Percentiles rank a stretch among this genome's conserved stretches.
Conservation (phyloP, 2,113 vertebrate genomes). For the Manacus vitellinus region DNA sequence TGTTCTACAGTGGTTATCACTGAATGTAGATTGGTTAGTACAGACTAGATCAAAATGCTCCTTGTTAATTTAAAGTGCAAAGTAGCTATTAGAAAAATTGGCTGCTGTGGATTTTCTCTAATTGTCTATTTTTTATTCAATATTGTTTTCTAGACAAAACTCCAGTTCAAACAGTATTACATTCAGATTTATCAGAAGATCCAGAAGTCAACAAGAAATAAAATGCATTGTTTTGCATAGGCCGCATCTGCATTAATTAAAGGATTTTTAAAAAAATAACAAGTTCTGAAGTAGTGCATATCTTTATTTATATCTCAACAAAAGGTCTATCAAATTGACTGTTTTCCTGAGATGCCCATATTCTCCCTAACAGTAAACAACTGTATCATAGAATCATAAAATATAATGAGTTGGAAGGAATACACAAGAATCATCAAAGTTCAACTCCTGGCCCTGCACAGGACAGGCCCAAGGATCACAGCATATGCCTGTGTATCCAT, state of each 20-base stretch:
- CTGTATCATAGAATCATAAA: too few relatives aligned
- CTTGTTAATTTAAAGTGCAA: neutral
- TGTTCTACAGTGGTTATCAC: neutral
- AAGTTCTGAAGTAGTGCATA: neutral
- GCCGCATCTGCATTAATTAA: neutral
- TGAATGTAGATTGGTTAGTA: neutral
- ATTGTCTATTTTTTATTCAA: neutral
- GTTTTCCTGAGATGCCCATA: neutral
- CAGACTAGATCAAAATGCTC: accelerated
- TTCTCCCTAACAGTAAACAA: neutral
- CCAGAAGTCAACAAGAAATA: neutral
- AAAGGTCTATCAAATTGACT: neutral
- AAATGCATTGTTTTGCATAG: neutral
- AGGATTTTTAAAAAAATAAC: neutral
- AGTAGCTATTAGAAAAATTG: neutral
- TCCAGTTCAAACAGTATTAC: neutral
- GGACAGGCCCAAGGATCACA: neutral
- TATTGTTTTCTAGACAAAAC: neutral
- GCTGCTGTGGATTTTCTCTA: neutral
- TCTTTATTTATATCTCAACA: neutral
- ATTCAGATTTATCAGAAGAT: neutral
- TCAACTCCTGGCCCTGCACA: neutral
- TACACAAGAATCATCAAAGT: neutral
- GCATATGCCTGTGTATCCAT: too few relatives aligned
- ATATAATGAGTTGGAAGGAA: neutral